Evolutionary conservation across 53 echinoderm and acorn worm genomes (phyloP), one percentile per base, ranked within the genome.

Genomic region (Echinarachnius parma): DNA sequence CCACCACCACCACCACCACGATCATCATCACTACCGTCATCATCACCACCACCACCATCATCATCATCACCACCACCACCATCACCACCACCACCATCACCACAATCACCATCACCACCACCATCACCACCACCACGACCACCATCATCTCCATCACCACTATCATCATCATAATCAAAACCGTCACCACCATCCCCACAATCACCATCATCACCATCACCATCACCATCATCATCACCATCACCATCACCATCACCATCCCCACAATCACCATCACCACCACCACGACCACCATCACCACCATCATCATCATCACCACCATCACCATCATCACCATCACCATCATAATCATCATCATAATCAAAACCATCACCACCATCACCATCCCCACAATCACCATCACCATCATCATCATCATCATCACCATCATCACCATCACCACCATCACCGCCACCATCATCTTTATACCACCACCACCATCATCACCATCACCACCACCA

Each of bases 391-490:
- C 20, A 37, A 44, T 25, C 44, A 44, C 24, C 64, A 63, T 62
- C 44, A 62, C 15, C 37, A 62, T 34, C 45, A 25, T 15, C 63
- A 63, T 44, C 63, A 62, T 28, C 42, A 37, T 63, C 45, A 63
- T 0, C 24, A 63, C 20, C 45, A 42, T 42, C 63, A 63, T 63
- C 45, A 59, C 3, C 13, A 59, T 59, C 33, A 32, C 34, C n/a
- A 31, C 15, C 59, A 58, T 31, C 13, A 58, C 18, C 59, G 18
- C 18, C 31, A 58, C n/a, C 59, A 58, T 58, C n/a, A n/a, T n/a
- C n/a, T n/a, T n/a, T n/a, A n/a, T n/a, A 61, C 4, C 35, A n/a
- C 21, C 61, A 61, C 14, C 18, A 61, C 34, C 61, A 61, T 34
- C 61, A 61, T 18, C 61, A 61, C 5, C 34, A 61, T 34, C 35